Conservation (phyloP, 1,140 invertebrate genomes). For the Zaprionus vittiger region DNA sequence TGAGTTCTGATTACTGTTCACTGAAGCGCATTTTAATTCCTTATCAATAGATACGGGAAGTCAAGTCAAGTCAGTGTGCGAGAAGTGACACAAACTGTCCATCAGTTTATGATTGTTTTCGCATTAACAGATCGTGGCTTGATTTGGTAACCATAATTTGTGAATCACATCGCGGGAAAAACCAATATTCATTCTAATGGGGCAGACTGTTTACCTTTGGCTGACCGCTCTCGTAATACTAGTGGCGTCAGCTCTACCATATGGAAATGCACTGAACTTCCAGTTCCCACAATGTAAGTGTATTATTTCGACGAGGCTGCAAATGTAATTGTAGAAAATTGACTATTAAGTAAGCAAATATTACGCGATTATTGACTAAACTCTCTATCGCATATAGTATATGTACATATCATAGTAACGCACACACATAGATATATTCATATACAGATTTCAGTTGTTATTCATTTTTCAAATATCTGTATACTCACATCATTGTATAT, state of each 20-base stretch:
- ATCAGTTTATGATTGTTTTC: conserved; percentile 32
- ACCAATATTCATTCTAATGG: conserved; percentile 44
- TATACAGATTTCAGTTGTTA: background rate
- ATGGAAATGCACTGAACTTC: conserved; percentile 22
- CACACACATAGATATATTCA: background rate
- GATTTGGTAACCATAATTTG: conserved; percentile 26
- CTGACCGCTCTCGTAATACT: conserved; percentile 44
- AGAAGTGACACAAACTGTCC: conserved; percentile 48
- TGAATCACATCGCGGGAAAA: conserved; percentile 44
- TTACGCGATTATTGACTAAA: conserved; percentile 9
- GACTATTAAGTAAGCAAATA: conserved; percentile 8
- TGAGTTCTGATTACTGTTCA: conserved; percentile 2
- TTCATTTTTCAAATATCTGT: no score
- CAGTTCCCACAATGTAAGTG: conserved; percentile 57
- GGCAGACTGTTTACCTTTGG: conserved; percentile 33
- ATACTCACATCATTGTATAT: background rate
- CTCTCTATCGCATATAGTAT: background rate
- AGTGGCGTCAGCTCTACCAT: conserved; percentile 25
- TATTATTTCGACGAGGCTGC: background rate
- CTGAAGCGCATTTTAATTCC: conserved; percentile 46
- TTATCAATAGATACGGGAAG: conserved; percentile 50
- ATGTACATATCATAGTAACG: background rate
- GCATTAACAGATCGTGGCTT: background rate
- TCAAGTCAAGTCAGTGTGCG: conserved; percentile 5
- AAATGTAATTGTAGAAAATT: conserved; percentile 4